Conservation (phyloP, 2,113 vertebrate species). For the Alligator mississippiensis region DNA sequence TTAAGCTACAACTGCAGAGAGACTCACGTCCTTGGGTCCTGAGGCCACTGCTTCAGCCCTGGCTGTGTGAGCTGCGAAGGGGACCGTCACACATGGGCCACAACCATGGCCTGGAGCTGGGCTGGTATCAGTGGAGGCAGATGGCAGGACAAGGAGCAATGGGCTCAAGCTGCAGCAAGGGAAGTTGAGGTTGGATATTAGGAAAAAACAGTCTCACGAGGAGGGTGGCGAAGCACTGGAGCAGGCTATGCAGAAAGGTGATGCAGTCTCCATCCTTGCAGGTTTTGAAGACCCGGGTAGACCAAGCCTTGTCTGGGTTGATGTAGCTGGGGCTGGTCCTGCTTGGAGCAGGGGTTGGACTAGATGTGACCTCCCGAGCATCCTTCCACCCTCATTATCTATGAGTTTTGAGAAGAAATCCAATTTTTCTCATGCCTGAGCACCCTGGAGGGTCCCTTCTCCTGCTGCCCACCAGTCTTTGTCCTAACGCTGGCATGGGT, state of each 20-base stretch:
- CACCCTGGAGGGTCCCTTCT: background rate
- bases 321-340: too few species aligned
- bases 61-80: accelerated
- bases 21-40: background rate
- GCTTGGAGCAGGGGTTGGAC: too few species aligned
- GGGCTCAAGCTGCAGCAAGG: too few species aligned
- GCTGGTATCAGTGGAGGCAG: too few species aligned
- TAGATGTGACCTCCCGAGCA: too few species aligned
- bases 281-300: too few species aligned
- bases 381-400: too few species aligned
- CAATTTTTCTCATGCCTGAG: background rate
- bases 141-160: too few species aligned
- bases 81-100: accelerated
- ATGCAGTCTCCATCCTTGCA: too few species aligned
- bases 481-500: too few species aligned
- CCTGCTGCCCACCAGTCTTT: background rate
- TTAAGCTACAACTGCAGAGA: background rate
- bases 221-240: background rate
- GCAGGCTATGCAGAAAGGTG: background rate
- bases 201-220: accelerated
- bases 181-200: background rate
- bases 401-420: too few species aligned
- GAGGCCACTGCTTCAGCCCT: accelerated
- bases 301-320: too few species aligned
- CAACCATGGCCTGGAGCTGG: background rate